phyloP scores from a whole-genome alignment of 2,113 vertebrate species.

The Chionodraco myersi region DNA sequence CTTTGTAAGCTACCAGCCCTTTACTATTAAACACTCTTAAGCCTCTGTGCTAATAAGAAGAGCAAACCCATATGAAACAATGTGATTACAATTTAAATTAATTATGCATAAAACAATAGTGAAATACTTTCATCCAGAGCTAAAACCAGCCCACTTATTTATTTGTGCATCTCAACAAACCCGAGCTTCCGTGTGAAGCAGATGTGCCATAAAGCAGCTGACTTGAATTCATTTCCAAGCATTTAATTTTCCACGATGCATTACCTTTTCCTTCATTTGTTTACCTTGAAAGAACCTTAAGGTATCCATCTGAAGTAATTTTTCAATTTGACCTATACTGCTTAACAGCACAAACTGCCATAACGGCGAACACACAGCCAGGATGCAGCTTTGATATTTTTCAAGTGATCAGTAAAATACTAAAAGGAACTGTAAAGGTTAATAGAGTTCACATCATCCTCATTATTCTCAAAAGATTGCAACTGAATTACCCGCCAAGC shows the following conservation, averaged over 20 bases:
- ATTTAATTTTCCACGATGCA: slow-evolving; percentile 14
- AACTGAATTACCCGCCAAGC: slow-evolving; percentile 43
- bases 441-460: slow-evolving; percentile 69
- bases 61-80: slow-evolving; percentile 31
- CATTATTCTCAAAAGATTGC: slow-evolving; percentile 55
- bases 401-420: slow-evolving; percentile 38
- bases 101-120: slow-evolving; percentile 1
- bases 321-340: slow-evolving; percentile 21
- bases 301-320: neutral
- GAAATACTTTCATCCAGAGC: slow-evolving; percentile 18
- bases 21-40: slow-evolving; percentile 45
- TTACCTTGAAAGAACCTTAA: slow-evolving; percentile 17
- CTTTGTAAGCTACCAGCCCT: slow-evolving; percentile 22
- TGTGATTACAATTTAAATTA: slow-evolving; percentile 22
- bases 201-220: slow-evolving; percentile 39
- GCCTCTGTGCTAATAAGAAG: slow-evolving; percentile 30
- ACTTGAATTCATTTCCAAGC: slow-evolving; percentile 24
- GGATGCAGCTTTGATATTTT: slow-evolving; percentile 55
- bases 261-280: neutral
- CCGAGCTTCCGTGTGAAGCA: slow-evolving; percentile 25
- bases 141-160: slow-evolving; percentile 23
- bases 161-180: slow-evolving; percentile 12
- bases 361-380: slow-evolving; percentile 1
- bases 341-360: neutral
- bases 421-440: slow-evolving; percentile 49